phyloP scores from a whole-genome alignment of 1,140 invertebrate species.

The Anastatus disparis region DNA sequence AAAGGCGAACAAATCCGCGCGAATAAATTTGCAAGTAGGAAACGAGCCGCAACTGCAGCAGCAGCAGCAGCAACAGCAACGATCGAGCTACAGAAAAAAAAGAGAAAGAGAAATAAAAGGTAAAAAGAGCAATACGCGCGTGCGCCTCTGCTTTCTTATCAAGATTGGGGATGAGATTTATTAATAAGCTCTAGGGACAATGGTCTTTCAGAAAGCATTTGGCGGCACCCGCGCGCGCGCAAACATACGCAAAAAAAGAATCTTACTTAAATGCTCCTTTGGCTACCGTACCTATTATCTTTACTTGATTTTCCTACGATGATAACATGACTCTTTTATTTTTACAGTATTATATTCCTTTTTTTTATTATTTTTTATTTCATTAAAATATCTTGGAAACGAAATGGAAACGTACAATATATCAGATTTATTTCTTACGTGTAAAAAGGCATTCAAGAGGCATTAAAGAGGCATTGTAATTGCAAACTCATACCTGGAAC shows the following conservation, averaged over 20 bases:
- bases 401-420: not conserved
- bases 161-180: constrained; percentile 24
- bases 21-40: constrained; percentile 39
- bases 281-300: not conserved
- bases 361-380: not conserved
- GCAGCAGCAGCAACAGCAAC: too few species aligned
- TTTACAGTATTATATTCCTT: not conserved
- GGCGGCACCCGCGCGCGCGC: not conserved
- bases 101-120: not conserved
- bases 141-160: constrained; percentile 21
- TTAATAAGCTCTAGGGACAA: constrained; percentile 35
- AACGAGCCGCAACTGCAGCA: not conserved
- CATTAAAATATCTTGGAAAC: not conserved
- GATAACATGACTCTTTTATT: constrained; percentile 5
- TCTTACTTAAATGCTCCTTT: not conserved
- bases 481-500: too few species aligned
- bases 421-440: not conserved
- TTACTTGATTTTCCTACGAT: constrained; percentile 1
- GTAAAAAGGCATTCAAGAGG: too few species aligned
- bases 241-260: not conserved
- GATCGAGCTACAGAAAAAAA: not conserved
- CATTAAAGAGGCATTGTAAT: too few species aligned
- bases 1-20: constrained; percentile 33
- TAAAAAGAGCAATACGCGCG: not conserved
- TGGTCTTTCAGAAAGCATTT: constrained; percentile 17